These are phyloP conservation scores for Mylabris phalerata DNA, from an alignment of 1,140 invertebrate species.

Conservation along the genomic window DNA sequence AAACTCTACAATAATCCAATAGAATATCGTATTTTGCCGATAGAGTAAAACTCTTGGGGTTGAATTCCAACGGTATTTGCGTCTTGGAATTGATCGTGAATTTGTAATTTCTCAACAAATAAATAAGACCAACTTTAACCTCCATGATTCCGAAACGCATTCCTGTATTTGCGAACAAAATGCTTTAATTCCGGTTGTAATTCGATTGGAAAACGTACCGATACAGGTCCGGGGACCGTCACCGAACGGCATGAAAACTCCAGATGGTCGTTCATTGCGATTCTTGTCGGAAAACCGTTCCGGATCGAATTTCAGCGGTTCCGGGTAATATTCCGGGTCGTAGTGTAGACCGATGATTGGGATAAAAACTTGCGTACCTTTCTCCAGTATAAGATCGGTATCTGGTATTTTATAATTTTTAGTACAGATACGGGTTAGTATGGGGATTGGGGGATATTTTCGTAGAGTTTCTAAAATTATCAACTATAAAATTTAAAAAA, in stretches of 20 bases:
- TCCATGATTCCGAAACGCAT: slow-evolving; percentile 32
- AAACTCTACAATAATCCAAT: slow-evolving; percentile 4
- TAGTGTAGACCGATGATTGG: slow-evolving; percentile 54
- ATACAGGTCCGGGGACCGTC: too few species aligned
- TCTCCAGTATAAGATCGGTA: slow-evolving; percentile 41
- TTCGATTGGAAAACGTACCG: too few species aligned
- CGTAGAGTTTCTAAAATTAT: slow-evolving; percentile 40
- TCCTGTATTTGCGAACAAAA: slow-evolving; percentile 7
- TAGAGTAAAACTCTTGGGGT: slow-evolving; percentile 11
- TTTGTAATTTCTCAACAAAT: slow-evolving; percentile 21
- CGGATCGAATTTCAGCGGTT: slow-evolving; percentile 60
- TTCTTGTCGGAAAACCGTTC: slow-evolving; percentile 21
- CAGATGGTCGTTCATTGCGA: slow-evolving; percentile 4
- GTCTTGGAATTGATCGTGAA: slow-evolving; percentile 17
- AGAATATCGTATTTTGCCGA: slow-evolving; percentile 12
- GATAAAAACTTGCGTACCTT: slow-evolving; percentile 50
- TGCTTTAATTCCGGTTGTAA: too few species aligned
- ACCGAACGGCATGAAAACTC: too few species aligned
- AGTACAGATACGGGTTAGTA: slow-evolving; percentile 41
- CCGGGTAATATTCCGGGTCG: slow-evolving; percentile 52
- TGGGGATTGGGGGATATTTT: slow-evolving; percentile 44
- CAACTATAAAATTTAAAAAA: neutral
- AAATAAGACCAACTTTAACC: slow-evolving; percentile 31
- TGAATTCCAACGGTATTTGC: slow-evolving; percentile 12
- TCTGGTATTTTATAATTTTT: slow-evolving; percentile 47